Base-by-base conservation (phyloP, 2,797 vertebrate species). In the Oreochromis mossambicus region DNA sequence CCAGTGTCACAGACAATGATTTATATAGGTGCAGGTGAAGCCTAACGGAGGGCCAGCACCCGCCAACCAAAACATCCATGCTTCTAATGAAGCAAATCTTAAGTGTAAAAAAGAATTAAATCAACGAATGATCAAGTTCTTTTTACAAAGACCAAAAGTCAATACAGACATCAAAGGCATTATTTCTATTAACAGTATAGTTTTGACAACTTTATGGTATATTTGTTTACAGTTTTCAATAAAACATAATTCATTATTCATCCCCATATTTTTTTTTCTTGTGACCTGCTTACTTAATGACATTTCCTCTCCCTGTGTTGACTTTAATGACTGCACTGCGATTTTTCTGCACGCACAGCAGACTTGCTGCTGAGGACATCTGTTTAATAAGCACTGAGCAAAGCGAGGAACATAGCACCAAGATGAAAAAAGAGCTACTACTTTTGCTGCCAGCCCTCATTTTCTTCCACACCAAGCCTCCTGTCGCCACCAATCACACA, bases 361-460 rank as follows among this genome's bases (percentile, higher is more conserved):
- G 55, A 79, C 83, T 46, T 50, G 51, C 81, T 80, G 21, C 66
- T 48, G 5, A 70, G 36, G 56, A 41, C 52, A 63, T 86, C 82
- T 63, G 82, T 41, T 21, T 63, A 80, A 84, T 78, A 36, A 89
- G 55, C 26, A 26, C 36, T 70, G 52, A 10, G 66, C 85, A 70
- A 52, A 82, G 70, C 1, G 6, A 50, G 32, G 66, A 78, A 52
- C 78, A 76, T 70, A 84, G 83, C 83, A 54, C 79, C 51, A 3
- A 82, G 70, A 90, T 88, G 90, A 89, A 85, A 86, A 46, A 79
- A 83, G 86, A 84, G 51, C 32, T 21, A 8, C 51, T 54, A 78
- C 88, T 80, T 86, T 11, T 61, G 68, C 9, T 82, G 89, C 83
- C 89, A 86, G 77, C 32, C 48, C 36, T 86, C 80, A 77, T 86